Percentiles rank a stretch among this genome's conserved stretches.
phyloP scores from a whole-genome alignment of 2,797 vertebrate species.

The Siniperca scherzeri region DNA sequence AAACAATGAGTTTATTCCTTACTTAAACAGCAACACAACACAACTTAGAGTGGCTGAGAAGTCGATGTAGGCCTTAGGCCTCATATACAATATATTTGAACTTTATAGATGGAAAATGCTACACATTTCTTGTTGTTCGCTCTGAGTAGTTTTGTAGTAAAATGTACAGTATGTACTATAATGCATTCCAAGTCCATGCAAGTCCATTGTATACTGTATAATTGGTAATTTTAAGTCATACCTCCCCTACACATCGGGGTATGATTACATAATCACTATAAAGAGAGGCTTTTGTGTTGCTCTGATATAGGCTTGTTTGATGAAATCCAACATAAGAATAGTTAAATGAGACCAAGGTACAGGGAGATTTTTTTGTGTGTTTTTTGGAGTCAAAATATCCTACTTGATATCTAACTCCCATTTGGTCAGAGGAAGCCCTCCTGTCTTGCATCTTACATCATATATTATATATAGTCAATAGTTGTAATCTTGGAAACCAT shows the following conservation, averaged over 20 bases:
- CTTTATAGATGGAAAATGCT: not conserved
- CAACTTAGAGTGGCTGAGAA: too few species aligned
- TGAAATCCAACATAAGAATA: slow-evolving; percentile 12
- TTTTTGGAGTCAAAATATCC: not conserved
- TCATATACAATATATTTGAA: too few species aligned
- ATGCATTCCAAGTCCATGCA: not conserved
- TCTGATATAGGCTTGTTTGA: slow-evolving; percentile 11
- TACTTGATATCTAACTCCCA: not conserved
- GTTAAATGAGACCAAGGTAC: not conserved
- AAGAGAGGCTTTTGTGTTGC: not conserved
- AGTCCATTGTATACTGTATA: not conserved
- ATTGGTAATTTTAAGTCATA: not conserved
- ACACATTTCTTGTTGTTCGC: not conserved
- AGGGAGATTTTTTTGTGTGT: too few species aligned
- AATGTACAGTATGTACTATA: not conserved
- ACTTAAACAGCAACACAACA: too few species aligned
- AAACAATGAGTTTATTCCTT: too few species aligned
- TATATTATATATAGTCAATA: not conserved
- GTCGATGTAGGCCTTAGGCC: too few species aligned
- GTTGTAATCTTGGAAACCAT: not conserved
- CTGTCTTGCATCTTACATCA: not conserved
- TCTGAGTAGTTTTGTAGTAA: not conserved
- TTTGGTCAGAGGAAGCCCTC: not conserved
- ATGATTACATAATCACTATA: not conserved
- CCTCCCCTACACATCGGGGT: too few species aligned